These are phyloP conservation scores for Octomys mimax DNA, from an alignment of 2,797 vertebrate genomes.

Conservation along the genomic window DNA sequence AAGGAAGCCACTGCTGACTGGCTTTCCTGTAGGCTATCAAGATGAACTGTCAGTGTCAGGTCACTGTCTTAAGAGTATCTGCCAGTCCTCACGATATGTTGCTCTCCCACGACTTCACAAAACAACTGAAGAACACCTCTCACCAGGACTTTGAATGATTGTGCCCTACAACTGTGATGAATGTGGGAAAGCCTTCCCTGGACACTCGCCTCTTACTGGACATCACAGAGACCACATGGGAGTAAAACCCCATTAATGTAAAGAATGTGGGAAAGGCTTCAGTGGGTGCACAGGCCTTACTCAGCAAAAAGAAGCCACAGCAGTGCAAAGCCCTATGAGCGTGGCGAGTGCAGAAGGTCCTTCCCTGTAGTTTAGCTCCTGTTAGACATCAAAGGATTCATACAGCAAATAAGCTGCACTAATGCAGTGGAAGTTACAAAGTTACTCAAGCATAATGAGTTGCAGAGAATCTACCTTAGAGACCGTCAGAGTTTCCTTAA, in stretches of 20 bases:
- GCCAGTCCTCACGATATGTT: too few relatives aligned
- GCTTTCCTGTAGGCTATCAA: too few relatives aligned
- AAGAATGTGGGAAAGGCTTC: slow-evolving; percentile 72
- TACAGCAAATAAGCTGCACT: slow-evolving; percentile 54
- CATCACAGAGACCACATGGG: slow-evolving; percentile 71
- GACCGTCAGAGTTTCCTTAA: neutral
- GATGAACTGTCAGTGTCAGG: too few relatives aligned
- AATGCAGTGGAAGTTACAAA: neutral
- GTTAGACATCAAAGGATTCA: slow-evolving; percentile 77
- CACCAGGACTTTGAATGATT: too few relatives aligned
- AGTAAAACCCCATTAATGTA: slow-evolving; percentile 71
- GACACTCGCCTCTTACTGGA: slow-evolving; percentile 64
- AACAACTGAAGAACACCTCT: neutral
- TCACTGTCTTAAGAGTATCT: too few relatives aligned
- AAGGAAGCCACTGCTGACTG: too few relatives aligned
- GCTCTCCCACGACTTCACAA: neutral
- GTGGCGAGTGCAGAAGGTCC: slow-evolving; percentile 70
- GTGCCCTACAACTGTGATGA: slow-evolving; percentile 66
- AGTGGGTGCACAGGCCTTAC: slow-evolving; percentile 68
- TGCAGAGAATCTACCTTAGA: slow-evolving; percentile 7
- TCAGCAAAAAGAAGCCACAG: slow-evolving; percentile 77
- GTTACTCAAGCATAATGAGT: neutral
- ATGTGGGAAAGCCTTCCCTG: slow-evolving; percentile 71
- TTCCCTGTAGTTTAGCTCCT: slow-evolving; percentile 76
- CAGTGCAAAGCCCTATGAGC: slow-evolving; percentile 73